Base-by-base conservation (phyloP, 2,888 invertebrate genomes). In the Notodonta dromedarius region DNA sequence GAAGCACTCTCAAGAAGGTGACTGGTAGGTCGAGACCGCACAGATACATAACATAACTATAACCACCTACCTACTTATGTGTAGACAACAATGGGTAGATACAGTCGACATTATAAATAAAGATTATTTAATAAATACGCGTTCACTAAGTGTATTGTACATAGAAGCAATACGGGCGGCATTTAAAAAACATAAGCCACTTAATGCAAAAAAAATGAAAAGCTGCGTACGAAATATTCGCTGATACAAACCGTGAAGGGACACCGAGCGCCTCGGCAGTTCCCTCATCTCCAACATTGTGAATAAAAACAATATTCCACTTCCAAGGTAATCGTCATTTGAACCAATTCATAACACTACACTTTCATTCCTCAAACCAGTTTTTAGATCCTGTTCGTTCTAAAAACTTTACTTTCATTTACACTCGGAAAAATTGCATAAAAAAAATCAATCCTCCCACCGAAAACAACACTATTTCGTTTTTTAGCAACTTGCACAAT, bases 241-340 rank as follows among this genome's bases (percentile, higher is more conserved):
- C 59, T 59, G 39, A 77, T 86, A 91, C 91, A 75, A 82, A 93
- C 93, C 93, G 72, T 89, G 86, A 74, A 91, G 86, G 70, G 92
- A 91, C 82, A 90, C 82, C 62, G 91, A 90, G 67, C 91, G 89
- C 74, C 91, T 85, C 79, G 90, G 88, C 80, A 89, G 82, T 80
- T 88, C 92, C 83, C 90, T 86, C 74, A 83, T 87, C 76, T 92
- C 90, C 87, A 93, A 85, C 91, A 93, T 93, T 77, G 74, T 88
- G 76, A 82, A 67, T 73, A 78, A 78, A 78, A 83, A 75, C 77
- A 78, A 79, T 84, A 66, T 70, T 63, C 51, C 79, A 82, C 78
- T 77, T 83, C 80, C 80, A 82, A 80, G 76, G 73, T 77, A 71
- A 82, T 80, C 79, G 80, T 86, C 82, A 87, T 83, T 82, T 85